Evolutionary conservation across 92 coral and sea anemone species (phyloP), one percentile per base, ranked within the genome.

Genomic region (Actinernus sp.): DNA sequence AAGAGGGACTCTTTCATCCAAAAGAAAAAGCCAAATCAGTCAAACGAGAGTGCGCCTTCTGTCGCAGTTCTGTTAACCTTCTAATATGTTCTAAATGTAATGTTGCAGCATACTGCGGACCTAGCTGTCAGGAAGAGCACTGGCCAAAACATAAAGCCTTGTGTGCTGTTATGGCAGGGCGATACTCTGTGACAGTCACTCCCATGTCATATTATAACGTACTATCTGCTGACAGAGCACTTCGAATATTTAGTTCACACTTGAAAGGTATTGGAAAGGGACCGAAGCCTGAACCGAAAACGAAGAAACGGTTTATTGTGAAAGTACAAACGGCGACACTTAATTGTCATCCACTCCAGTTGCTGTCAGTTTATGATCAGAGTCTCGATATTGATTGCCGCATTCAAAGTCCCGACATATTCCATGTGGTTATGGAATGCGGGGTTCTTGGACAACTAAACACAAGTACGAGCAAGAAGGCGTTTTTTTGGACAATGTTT

Each of bases 351-450:
- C 87, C 87, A 16, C 47, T 43, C 16, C 90, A 84, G 47, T 23
- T 39, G 54, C 48, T 84, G 19, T 0, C 63, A 24, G 56, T 78
- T 14, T 84, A 68, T 36, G 78, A 78, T 49, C 49, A 64, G 49
- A 81, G 72, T 47, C 45, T 19, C 3, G 1, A 49, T 1, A 18
- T 81, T 1, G 62, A 81, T 12, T 40, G 78, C 58, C 1, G 8
- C 16, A 63, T 59, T 55, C 58, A 80, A 55, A 62, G 83, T 59
- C 88, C 88, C 2, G 91, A 63, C 20, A 21, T 80, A 21, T 61
- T 81, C 24, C 58, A 21, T 28, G 55, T 85, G 31, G 68, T 85
- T 0, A 58, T 80, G 88, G 92, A 86, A 50, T 82, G 84, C 32
- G 89, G 92, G n/a, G 79, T 82, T 22, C 73, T 86, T 36, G 89